A percentile compares a stretch with the other conserved stretches of the same genome.
These are phyloP conservation scores for Psilopsiagon aurifrons DNA, from an alignment of 2,113 vertebrate species.

Conservation along the genomic window DNA sequence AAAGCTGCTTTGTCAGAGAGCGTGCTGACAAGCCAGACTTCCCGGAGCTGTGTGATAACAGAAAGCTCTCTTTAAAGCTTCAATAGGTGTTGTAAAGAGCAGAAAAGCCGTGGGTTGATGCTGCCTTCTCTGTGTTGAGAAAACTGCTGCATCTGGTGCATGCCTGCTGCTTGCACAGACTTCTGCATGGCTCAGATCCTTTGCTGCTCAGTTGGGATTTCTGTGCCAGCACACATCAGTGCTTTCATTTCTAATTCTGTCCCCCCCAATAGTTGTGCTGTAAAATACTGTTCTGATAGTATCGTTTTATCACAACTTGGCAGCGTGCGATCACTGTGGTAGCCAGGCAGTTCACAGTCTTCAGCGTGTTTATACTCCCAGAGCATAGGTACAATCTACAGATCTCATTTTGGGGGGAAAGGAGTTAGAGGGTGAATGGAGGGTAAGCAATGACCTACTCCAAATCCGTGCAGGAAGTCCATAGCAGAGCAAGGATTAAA, in stretches of 20 bases:
- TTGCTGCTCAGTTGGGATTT: background rate
- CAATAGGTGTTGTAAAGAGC: background rate
- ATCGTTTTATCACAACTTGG: background rate
- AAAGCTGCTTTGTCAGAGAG: background rate
- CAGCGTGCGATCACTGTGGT: background rate
- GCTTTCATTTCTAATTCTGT: background rate
- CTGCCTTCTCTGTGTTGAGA: background rate
- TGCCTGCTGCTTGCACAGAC: background rate
- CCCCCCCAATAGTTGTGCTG: background rate
- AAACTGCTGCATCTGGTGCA: background rate
- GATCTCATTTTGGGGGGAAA: background rate
- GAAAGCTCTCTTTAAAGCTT: background rate
- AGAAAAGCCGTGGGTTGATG: background rate
- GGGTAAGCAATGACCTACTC: background rate
- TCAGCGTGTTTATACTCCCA: background rate
- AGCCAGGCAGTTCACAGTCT: background rate
- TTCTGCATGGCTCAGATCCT: accelerated
- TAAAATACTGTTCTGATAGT: background rate
- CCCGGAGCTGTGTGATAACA: background rate
- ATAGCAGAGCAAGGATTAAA: background rate
- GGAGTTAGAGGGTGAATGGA: background rate
- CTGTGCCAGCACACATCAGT: background rate
- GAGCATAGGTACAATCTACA: background rate
- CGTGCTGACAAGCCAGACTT: background rate
- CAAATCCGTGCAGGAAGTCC: background rate